These are phyloP conservation scores for Epizoanthus illoricatus DNA, from an alignment of 92 coral and sea anemone genomes.

Conservation along the genomic window DNA sequence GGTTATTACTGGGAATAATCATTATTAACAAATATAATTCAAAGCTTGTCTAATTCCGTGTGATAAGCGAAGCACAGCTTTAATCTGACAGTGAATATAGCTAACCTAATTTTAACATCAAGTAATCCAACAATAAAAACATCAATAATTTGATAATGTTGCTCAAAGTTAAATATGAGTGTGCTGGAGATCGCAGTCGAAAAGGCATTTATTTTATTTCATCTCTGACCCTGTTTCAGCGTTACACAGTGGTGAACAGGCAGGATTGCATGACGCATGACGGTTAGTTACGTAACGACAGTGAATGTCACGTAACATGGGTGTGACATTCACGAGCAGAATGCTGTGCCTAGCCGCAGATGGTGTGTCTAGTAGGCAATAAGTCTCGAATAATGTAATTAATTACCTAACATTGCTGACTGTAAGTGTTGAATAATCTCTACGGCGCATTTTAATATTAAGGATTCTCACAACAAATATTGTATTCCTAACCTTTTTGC, in stretches of 20 bases:
- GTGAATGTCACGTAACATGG: slow-evolving; percentile 37
- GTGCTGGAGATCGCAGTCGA: slow-evolving; percentile 35
- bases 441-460: not conserved
- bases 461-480: not conserved
- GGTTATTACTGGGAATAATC: not conserved
- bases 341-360: slow-evolving; percentile 9
- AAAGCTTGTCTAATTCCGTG: too few species aligned
- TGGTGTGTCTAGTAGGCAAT: slow-evolving; percentile 27
- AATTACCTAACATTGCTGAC: slow-evolving; percentile 20
- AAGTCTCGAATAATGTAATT: slow-evolving; percentile 24
- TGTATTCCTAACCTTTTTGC: not conserved
- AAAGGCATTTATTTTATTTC: slow-evolving; percentile 41
- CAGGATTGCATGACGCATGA: slow-evolving; percentile 44
- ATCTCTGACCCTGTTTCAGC: slow-evolving; percentile 47
- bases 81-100: not conserved
- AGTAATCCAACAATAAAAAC: slow-evolving; percentile 1
- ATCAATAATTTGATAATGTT: slow-evolving; percentile 1
- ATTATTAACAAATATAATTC: not conserved
- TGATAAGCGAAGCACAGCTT: not conserved
- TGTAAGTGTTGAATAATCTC: slow-evolving; percentile 17
- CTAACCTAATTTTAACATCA: slow-evolving; percentile 1
- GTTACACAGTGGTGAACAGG: slow-evolving; percentile 44
- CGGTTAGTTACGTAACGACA: slow-evolving; percentile 42
- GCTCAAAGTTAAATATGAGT: slow-evolving; percentile 9
- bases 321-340: slow-evolving; percentile 23